Base-by-base conservation (phyloP, 2,797 vertebrate genomes). In the Sebastolobus alascanus region DNA sequence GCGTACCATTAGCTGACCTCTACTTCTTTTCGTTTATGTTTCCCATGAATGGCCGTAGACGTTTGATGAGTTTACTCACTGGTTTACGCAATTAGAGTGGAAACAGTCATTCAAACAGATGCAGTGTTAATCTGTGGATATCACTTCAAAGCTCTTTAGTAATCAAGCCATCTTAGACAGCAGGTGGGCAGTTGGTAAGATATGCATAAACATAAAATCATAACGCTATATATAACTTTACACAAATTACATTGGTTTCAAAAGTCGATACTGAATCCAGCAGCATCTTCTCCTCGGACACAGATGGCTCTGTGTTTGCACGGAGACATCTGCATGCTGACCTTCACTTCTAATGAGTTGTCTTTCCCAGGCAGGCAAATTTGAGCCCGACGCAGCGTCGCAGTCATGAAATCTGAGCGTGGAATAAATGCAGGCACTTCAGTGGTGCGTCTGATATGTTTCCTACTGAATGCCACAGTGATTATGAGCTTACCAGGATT, bases 401-500 rank as follows among this genome's bases (percentile, higher is more conserved):
- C 55, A 63, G 46, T 83, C 25, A 6, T 68, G 68, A 64, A 84
- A 72, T 83, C 70, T 61, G 64, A 73, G 35, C 2, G 1, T 63
- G 73, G 59, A 81, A 78, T 84, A 82, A 22, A 79, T 55, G 63
- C 77, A 54, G 73, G 60, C 71, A 18, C 77, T 68, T 76, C 78
- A 54, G 35, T 68, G 55, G 38, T 56, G 72, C 16, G 0, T 77
- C 13, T 73, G 52, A 78, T 77, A 72, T 8, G 33, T 76, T 77
- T 74, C 66, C 55, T 9, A 79, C 82, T 68, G 80, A 73, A 88
- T 90, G 87, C 81, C 84, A 71, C 58, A 9, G 84, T 84, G 92
- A 93, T 94, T 92, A 93, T 82, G 55, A 85, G 91, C 84, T 93
- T 91, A 94, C 66, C 37, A 2, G 12, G 73, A 84, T 59, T 92